These are phyloP conservation scores for Amazona finschi DNA, from an alignment of 2,797 vertebrate species.

Conservation along the genomic window DNA sequence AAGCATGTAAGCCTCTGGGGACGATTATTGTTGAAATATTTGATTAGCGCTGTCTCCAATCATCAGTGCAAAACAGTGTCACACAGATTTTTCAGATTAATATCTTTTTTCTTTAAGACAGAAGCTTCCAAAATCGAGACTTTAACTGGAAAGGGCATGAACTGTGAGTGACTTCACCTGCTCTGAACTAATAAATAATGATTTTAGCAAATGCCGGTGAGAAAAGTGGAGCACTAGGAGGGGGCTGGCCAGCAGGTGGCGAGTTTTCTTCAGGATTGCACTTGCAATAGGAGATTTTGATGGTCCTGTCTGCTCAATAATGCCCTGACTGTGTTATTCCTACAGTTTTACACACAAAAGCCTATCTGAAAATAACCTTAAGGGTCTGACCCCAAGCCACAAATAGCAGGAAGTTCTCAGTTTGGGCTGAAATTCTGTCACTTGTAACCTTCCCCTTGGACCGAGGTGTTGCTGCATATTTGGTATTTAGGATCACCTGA, in stretches of 20 bases:
- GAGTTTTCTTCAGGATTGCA: slow-evolving; percentile 74
- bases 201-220: fast-evolving
- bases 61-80: background rate
- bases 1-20: background rate
- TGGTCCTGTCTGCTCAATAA: background rate
- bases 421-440: background rate
- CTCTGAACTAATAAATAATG: background rate
- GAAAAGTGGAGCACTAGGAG: background rate
- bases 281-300: background rate
- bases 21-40: background rate
- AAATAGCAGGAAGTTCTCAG: background rate
- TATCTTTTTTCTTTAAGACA: background rate
- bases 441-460: background rate
- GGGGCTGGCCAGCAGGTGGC: slow-evolving; percentile 72
- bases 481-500: slow-evolving; percentile 3
- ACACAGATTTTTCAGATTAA: background rate
- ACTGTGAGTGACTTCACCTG: background rate
- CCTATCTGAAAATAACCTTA: slow-evolving; percentile 19
- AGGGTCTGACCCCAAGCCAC: background rate
- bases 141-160: background rate
- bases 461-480: background rate
- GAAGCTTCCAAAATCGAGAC: background rate
- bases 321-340: background rate
- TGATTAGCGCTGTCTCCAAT: background rate
- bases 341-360: background rate